These are phyloP conservation scores for Pogona vitticeps DNA, from an alignment of 2,113 vertebrate species.

Conservation along the genomic window DNA sequence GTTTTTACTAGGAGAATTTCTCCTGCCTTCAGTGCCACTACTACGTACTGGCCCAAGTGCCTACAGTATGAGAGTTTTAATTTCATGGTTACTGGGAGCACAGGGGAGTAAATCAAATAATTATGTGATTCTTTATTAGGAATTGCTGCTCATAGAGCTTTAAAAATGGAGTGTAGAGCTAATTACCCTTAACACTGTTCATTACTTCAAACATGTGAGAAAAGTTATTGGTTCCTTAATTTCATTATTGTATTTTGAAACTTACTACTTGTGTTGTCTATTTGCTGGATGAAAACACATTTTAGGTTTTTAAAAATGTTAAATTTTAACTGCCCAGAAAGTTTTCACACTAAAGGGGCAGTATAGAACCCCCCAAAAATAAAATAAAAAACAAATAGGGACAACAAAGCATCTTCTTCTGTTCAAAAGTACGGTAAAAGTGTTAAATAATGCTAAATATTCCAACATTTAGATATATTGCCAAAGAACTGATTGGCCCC, in stretches of 20 bases:
- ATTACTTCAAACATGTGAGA: neutral
- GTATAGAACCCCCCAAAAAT: too few species aligned
- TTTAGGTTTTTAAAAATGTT: neutral
- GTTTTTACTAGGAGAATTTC: neutral
- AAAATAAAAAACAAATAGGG: too few species aligned
- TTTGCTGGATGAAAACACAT: neutral
- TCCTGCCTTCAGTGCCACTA: neutral
- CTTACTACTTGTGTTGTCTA: neutral
- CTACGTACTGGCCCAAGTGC: neutral
- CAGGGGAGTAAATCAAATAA: neutral
- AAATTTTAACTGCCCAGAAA: too few species aligned
- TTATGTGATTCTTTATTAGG: neutral
- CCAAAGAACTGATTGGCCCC: neutral
- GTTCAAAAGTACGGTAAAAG: neutral
- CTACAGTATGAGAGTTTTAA: neutral
- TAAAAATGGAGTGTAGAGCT: neutral
- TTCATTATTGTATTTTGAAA: neutral
- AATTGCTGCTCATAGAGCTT: neutral
- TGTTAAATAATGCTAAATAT: neutral
- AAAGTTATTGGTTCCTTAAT: too few species aligned
- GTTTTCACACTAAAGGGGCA: too few species aligned
- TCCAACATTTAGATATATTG: neutral
- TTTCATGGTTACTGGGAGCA: rapidly evolving
- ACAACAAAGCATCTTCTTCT: neutral
- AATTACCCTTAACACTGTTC: neutral